Evolutionary conservation across 2,113 vertebrate genomes (phyloP).

Genomic region (Ceyx cyanopectus): DNA sequence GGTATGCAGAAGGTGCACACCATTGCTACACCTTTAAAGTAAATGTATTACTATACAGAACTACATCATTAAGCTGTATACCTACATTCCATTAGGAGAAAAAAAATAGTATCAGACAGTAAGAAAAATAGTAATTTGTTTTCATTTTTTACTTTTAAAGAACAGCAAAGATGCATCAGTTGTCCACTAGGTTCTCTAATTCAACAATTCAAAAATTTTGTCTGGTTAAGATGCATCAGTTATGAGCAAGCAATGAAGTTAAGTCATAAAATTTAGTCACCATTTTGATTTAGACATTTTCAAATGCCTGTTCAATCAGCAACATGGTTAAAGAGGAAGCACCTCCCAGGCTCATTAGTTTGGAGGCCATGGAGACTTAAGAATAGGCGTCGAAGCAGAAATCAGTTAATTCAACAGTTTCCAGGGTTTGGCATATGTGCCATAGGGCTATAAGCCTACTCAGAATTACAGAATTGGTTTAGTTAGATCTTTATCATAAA

Average conservation of each 20-base stretch:
- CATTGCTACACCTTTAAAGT: background rate
- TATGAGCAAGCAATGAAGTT: background rate
- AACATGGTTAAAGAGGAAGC: background rate
- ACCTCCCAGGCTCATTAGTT: background rate
- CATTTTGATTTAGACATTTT: background rate
- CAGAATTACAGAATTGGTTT: no score
- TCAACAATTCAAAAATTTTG: background rate
- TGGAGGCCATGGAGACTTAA: rapidly evolving
- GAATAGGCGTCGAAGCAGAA: background rate
- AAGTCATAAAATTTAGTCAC: background rate
- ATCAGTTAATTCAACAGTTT: background rate
- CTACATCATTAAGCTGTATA: background rate
- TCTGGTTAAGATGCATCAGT: background rate
- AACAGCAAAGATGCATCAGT: background rate
- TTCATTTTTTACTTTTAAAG: background rate
- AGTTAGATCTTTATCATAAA: no score
- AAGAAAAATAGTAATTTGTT: background rate
- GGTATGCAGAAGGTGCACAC: background rate
- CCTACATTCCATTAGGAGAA: background rate
- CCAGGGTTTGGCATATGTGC: rapidly evolving
- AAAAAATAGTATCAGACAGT: background rate
- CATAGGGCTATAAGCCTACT: background rate
- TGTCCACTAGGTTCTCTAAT: background rate
- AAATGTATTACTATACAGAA: background rate
- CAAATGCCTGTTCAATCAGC: background rate